phyloP scores from a whole-genome alignment of 2,888 invertebrate genomes.

The Catocala sponsa region DNA sequence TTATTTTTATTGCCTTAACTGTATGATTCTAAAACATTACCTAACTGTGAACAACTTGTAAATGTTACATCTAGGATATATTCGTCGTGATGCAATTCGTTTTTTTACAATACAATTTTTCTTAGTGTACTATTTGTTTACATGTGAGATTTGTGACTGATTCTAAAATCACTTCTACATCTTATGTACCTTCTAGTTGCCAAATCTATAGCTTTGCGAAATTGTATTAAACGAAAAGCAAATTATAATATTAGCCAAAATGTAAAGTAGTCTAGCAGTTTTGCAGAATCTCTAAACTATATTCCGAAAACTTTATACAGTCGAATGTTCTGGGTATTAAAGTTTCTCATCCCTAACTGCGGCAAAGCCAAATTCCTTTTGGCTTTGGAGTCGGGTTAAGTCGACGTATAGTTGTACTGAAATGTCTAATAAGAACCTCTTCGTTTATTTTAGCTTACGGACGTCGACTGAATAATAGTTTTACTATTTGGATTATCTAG shows the following conservation, averaged over 20 bases:
- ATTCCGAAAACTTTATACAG: constrained; percentile 10
- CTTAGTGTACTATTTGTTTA: too few relatives aligned
- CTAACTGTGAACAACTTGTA: too few relatives aligned
- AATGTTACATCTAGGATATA: too few relatives aligned
- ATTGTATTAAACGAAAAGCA: too few relatives aligned
- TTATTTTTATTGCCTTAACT: too few relatives aligned
- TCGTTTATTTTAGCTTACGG: not conserved
- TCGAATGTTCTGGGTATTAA: constrained; percentile 15
- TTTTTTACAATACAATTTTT: too few relatives aligned
- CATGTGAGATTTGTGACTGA: too few relatives aligned
- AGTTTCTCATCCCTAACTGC: constrained; percentile 10
- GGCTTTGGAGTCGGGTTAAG: constrained; percentile 9
- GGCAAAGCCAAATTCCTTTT: constrained; percentile 15
- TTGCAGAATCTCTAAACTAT: constrained; percentile 3
- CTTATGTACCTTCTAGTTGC: too few relatives aligned
- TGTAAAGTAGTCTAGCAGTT: not conserved
- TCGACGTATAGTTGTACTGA: not conserved
- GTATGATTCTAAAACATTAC: too few relatives aligned
- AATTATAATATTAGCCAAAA: not conserved
- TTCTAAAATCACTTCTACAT: too few relatives aligned
- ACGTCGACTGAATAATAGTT: not conserved
- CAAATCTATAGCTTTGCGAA: too few relatives aligned
- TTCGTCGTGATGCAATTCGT: too few relatives aligned
- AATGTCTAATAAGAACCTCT: not conserved
- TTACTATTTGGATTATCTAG: not conserved